Evolutionary conservation across 2,888 invertebrate genomes (phyloP), one percentile per base, ranked within the genome.

Genomic region (Brachynemurus nebulosus): DNA sequence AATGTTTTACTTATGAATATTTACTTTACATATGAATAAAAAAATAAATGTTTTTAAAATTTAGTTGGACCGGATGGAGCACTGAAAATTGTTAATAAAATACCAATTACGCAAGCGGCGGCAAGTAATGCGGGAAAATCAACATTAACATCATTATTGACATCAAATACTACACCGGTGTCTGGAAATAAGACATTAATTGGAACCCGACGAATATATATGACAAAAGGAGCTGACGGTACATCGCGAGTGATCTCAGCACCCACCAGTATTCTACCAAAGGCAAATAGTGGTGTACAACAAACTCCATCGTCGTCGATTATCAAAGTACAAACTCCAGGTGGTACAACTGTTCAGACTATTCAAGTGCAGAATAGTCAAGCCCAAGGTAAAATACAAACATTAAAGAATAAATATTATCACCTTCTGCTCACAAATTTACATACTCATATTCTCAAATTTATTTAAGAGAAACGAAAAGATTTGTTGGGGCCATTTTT

Each of bases 171-270:
- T n/a, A 74, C 63, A 16, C 69, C 70, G 11, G 65, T 71, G 1
- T 69, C 72, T 21, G 73, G 75, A 20, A 78, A 75, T 52, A 80
- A 80, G 61, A 70, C 73, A 7, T 71, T 80, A 19, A 71, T 80
- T 35, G 78, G 76, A 40, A 70, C 74, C 40, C 66, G 78, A 55
- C 67, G 77, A 56, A 81, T 83, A 51, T 77, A 80, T 50, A 82
- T 83, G 82, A 80, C 82, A 0, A 83, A 83, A 65, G 76, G 79
- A 20, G 70, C 77, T 2, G 78, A 80, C 59, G 78, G 80, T 44
- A 72, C 76, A 17, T 74, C 78, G 17, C 64, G 77, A 54, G 74
- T 80, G 40, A 71, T 80, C 48, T 67, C 76, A 4, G 70, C 69
- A 6, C 66, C 78, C 57, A 67, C 76, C 54, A 59, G 65, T 52